Base-by-base conservation (phyloP, 1,140 invertebrate genomes). In the Zophobas atratus region DNA sequence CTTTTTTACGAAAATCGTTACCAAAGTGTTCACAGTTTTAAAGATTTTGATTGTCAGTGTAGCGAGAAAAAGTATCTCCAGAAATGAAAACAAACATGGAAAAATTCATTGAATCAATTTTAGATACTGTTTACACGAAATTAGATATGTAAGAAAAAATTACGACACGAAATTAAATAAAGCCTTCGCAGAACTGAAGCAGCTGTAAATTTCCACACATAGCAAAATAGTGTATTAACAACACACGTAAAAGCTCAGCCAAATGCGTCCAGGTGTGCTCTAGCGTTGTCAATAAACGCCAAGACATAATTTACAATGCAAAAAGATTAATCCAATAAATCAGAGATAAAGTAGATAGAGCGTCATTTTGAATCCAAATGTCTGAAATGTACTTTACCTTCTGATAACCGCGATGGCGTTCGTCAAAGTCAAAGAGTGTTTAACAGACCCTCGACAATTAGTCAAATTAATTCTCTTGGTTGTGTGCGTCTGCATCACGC, bases 381-480 rank as follows among this genome's bases (percentile, higher is more conserved):
- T 20, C 20, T 20, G 20, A 20, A 20, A 20, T 20, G 41, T 32
- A 6, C 39, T 46, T 70, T 32, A 20, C 20, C 20, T 56, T 56
- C 3, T 56, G 34, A 38, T 38, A 55, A n/a, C 43, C 38, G 70
- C 41, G 35, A 79, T 81, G 81, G 71, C 57, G 39, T 82, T 81
- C 33, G 78, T 87, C n/a, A 85, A 85, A 20, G 74, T 79, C 6
- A 83, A 79, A 67, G 79, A 78, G 49, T 88, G 87, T 80, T 76
- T 89, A 34, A 86, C 85, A 39, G 88, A 87, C 35, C 85, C 87
- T 0, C 84, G 82, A 70, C 88, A 88, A 63, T 80, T 88, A 4
- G 71, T 89, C 2, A 87, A 85, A 77, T 86, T 88, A 0, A 48
- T 88, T 2, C 85, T 89, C 0, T 78, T 88, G 0, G 5, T 87